Conservation (phyloP, 64 coral and sea anemone species). For the Montipora foliosa region DNA sequence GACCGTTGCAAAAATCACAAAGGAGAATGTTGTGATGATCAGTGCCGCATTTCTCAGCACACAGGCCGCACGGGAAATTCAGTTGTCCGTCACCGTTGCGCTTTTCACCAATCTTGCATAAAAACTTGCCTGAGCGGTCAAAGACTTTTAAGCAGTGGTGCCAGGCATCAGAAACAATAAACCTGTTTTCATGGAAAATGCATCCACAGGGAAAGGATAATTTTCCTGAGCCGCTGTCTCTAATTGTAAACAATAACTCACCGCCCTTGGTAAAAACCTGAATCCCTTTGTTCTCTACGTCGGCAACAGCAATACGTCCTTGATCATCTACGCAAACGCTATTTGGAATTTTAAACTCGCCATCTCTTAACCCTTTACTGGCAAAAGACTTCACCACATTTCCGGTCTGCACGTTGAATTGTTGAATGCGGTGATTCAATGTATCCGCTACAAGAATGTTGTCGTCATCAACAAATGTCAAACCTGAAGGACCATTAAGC, state of each 20-base stretch:
- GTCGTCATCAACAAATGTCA: slow-evolving; percentile 34
- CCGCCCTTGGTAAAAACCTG: slow-evolving; percentile 22
- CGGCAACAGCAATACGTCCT: background rate
- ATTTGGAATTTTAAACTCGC: background rate
- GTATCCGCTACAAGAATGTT: slow-evolving; percentile 20
- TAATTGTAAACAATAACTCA: background rate
- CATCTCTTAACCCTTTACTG: background rate
- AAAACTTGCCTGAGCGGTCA: slow-evolving; percentile 19
- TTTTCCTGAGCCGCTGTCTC: background rate
- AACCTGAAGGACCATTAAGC: background rate
- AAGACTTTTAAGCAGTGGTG: slow-evolving; percentile 64
- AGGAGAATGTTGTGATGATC: slow-evolving; percentile 38
- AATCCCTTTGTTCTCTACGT: slow-evolving; percentile 5
- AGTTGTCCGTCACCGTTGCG: slow-evolving; percentile 35
- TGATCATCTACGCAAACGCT: slow-evolving; percentile 4
- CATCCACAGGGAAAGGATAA: background rate
- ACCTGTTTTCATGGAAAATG: background rate
- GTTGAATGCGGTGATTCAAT: slow-evolving; percentile 14
- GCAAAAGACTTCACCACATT: background rate
- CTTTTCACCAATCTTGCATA: slow-evolving; percentile 36
- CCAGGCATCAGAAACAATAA: slow-evolving; percentile 20
- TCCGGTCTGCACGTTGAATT: slow-evolving; percentile 3
- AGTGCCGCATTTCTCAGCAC: slow-evolving; percentile 31
- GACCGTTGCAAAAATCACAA: background rate
- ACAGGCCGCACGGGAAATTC: background rate